Evolutionary conservation across 92 coral and sea anemone species (phyloP).

Genomic region (Actinernus sp.): DNA sequence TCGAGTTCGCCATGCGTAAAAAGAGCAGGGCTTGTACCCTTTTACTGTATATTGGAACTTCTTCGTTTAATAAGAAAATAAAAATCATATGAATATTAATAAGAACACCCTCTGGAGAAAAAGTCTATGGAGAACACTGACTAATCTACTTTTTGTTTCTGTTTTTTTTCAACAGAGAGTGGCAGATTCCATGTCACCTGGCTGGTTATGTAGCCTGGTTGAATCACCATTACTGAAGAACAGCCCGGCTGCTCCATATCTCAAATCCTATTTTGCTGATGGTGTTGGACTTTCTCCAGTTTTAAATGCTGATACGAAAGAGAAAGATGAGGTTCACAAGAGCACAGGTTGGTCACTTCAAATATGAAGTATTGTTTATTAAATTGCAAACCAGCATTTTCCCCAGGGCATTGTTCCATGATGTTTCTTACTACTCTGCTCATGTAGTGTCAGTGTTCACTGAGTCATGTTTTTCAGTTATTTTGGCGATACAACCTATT

Average conservation of each 20-base stretch:
- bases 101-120: too few relatives aligned
- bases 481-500: too few relatives aligned
- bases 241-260: slow-evolving; percentile 84
- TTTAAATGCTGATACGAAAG: slow-evolving; percentile 31
- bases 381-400: neutral
- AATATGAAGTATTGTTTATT: neutral
- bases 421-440: neutral
- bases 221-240: slow-evolving; percentile 83
- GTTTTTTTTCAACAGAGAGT: slow-evolving; percentile 56
- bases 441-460: neutral
- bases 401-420: too few relatives aligned
- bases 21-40: too few relatives aligned
- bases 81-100: too few relatives aligned
- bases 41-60: too few relatives aligned
- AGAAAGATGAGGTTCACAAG: slow-evolving; percentile 6
- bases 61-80: too few relatives aligned
- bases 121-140: too few relatives aligned
- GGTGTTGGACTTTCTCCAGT: slow-evolving; percentile 94
- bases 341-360: slow-evolving; percentile 30
- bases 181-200: slow-evolving; percentile 47
- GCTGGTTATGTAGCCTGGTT: slow-evolving; percentile 84
- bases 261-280: slow-evolving; percentile 88
- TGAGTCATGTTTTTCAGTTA: too few relatives aligned
- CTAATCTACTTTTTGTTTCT: too few relatives aligned
- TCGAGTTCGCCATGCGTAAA: too few relatives aligned